Conservation (phyloP, 2,797 vertebrate species). For the Paedocypris micromegethes region DNA sequence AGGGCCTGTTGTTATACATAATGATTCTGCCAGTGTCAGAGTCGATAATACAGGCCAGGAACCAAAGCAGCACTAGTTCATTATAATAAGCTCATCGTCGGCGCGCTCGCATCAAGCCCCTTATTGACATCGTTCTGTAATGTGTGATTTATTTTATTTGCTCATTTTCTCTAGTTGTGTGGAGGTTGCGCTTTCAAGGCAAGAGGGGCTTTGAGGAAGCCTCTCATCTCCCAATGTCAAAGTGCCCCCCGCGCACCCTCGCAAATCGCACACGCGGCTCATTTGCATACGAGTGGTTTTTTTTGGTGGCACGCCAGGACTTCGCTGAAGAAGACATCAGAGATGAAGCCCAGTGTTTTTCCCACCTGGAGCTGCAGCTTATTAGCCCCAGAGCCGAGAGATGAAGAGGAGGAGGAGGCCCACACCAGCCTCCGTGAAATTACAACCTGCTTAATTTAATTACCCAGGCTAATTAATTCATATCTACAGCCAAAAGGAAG, state of each 20-base stretch:
- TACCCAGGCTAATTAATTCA: constrained; percentile 77
- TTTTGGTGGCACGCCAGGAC: constrained; percentile 66
- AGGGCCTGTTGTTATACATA: constrained; percentile 39
- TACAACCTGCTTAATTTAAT: constrained; percentile 80
- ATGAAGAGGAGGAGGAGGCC: constrained; percentile 37
- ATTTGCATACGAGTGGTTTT: constrained; percentile 34
- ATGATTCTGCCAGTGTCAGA: constrained; percentile 37
- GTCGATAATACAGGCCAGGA: constrained; percentile 22
- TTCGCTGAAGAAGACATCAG: constrained; percentile 63
- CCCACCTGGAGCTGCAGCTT: constrained; percentile 43
- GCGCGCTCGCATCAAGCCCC: constrained; percentile 19
- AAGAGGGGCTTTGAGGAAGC: constrained; percentile 32
- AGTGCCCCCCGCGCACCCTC: constrained; percentile 8
- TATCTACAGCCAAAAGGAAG: constrained; percentile 68
- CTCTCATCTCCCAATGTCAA: constrained; percentile 37
- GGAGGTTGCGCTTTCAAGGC: constrained; percentile 18
- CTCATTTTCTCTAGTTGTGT: constrained; percentile 31
- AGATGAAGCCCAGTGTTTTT: constrained; percentile 53
- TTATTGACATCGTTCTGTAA: constrained; percentile 29
- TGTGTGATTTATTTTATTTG: constrained; percentile 36
- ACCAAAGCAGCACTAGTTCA: constrained; percentile 23
- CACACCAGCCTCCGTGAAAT: constrained; percentile 70
- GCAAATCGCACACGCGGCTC: constrained; percentile 1
- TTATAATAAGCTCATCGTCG: constrained; percentile 31
- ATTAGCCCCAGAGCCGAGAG: constrained; percentile 45